Conservation (phyloP, 2,113 vertebrate genomes). For the Mus pahari region DNA sequence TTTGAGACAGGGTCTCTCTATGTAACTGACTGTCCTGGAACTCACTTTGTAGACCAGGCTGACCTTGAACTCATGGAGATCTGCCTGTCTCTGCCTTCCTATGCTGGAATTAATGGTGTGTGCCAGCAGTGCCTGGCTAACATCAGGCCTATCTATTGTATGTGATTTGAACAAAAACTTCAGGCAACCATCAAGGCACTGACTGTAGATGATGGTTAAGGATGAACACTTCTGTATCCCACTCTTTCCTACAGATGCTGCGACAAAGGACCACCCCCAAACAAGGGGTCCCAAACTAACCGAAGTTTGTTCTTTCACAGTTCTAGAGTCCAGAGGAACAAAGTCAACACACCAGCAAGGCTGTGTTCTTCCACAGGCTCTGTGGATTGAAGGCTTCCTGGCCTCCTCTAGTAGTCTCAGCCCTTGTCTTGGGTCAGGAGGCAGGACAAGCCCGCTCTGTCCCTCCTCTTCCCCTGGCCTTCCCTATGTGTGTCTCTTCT, state of each 20-base stretch:
- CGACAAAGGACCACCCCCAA: not conserved
- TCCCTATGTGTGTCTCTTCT: not conserved
- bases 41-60: not conserved
- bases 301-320: not conserved
- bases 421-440: not conserved
- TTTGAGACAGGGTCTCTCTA: not conserved
- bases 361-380: not conserved
- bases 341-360: not conserved
- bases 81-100: not conserved
- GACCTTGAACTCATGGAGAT: not conserved
- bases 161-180: not conserved
- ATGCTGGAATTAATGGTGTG: not conserved
- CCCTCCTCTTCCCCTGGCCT: not conserved
- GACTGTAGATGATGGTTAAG: not conserved
- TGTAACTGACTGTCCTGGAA: not conserved
- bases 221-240: not conserved
- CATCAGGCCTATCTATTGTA: not conserved
- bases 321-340: not conserved
- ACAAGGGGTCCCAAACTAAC: not conserved
- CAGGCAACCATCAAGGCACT: not conserved
- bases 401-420: not conserved
- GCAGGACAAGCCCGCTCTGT: not conserved
- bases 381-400: not conserved
- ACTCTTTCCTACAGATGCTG: not conserved
- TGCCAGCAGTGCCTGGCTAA: not conserved